Evolutionary conservation across 2,888 invertebrate genomes (phyloP).

Genomic region (Tromatobia lineatoria): DNA sequence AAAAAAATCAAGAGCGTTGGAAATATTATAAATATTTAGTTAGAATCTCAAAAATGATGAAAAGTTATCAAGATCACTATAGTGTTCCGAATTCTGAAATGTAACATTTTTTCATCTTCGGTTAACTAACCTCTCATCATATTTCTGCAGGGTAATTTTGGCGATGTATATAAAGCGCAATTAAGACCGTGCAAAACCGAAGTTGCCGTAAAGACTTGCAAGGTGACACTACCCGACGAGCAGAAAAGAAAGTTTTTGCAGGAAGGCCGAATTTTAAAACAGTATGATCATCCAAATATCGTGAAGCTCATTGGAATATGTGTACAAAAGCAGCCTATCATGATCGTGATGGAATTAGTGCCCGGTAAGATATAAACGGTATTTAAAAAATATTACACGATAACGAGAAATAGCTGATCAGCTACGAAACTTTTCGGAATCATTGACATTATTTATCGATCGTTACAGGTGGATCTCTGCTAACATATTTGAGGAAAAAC

Average conservation of each 20-base stretch:
- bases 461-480: constrained; percentile 93
- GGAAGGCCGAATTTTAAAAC: constrained; percentile 97
- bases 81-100: too few relatives aligned
- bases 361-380: constrained; percentile 87
- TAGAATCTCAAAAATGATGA: background rate
- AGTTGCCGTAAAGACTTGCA: constrained; percentile 98
- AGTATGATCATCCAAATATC: constrained; percentile 98
- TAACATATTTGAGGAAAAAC: constrained; percentile 95
- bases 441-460: constrained; percentile 43
- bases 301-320: constrained; percentile 98
- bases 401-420: background rate
- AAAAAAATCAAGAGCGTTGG: too few relatives aligned
- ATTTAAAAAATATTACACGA: background rate
- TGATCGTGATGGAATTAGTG: constrained; percentile 99
- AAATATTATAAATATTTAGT: background rate
- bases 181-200: constrained; percentile 93
- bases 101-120: too few relatives aligned
- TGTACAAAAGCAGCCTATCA: constrained; percentile 98
- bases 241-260: constrained; percentile 97
- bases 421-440: background rate
- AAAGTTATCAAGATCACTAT: too few relatives aligned
- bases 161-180: constrained; percentile 97
- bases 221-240: constrained; percentile 97
- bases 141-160: constrained; percentile 95
- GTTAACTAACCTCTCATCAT: too few relatives aligned